Base-by-base conservation (phyloP, 2,797 vertebrate genomes). In the Leptatherina wallacei region DNA sequence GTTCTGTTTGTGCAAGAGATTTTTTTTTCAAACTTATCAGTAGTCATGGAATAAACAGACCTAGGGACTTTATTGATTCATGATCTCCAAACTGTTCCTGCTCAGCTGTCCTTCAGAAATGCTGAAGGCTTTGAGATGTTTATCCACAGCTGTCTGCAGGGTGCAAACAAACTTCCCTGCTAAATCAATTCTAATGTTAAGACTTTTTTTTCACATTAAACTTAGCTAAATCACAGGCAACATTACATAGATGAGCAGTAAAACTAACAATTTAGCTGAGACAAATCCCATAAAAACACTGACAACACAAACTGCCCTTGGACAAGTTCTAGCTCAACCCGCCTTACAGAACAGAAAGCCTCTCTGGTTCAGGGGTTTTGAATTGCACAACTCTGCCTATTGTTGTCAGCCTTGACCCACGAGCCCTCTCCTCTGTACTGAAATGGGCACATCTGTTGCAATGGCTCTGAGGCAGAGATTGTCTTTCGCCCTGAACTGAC, bases 341-440 rank as follows among this genome's bases (percentile, higher is more conserved):
- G 49, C 67, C 47, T 22, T 35, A 24, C 63, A 51, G 61, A 75
- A 30, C 52, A 47, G 52, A 83, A 69, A 78, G 77, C 47, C 49
- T 77, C 74, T 89, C 71, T 78, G 84, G 75, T 80, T 87, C 83
- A 79, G 70, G 61, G 78, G 78, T 86, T 91, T 93, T 80, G 63
- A 75, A 73, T 91, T 91, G 87, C 91, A 92, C 93, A 91, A 92
- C 87, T 88, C 84, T 66, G 83, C 68, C 88, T 88, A 92, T 93
- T 92, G 90, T 93, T 86, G 85, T 85, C 84, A 77, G 88, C 90
- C 87, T 86, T 93, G 91, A 93, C 91, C 91, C 77, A 3, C 5
- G 22, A 77, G 85, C 83, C 89, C 89, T 87, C 80, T 85, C 75
- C 63, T 86, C 88, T 63, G 75, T 70, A 63, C 81, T 88, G 90